Percentiles rank a stretch among this genome's conserved stretches.
These are phyloP conservation scores for Cheirogaleus major DNA, from an alignment of 2,797 vertebrate genomes.

Conservation along the genomic window DNA sequence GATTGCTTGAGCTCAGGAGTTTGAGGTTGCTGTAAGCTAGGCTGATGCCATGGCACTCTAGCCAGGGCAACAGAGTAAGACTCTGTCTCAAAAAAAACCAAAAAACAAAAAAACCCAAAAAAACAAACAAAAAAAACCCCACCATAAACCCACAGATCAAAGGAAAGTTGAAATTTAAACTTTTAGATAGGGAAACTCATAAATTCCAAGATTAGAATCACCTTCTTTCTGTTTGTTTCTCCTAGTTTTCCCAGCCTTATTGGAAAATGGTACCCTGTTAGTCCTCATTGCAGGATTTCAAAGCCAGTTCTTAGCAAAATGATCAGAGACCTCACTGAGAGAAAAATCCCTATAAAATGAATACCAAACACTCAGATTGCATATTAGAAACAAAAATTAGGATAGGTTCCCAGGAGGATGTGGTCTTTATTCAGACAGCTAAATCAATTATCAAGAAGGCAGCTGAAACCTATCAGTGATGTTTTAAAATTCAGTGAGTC, in stretches of 20 bases:
- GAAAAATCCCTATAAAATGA: neutral
- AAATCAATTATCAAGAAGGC: neutral
- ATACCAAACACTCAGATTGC: neutral
- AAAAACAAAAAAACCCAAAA: no score
- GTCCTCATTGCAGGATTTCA: neutral
- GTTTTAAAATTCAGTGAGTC: neutral
- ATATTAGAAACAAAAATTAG: neutral
- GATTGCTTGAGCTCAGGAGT: no score
- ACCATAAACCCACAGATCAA: slow-evolving; percentile 56
- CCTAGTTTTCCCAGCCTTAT: neutral
- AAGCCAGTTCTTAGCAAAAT: slow-evolving; percentile 30
- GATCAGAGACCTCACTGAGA: neutral
- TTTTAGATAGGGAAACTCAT: slow-evolving; percentile 51
- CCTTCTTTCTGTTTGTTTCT: slow-evolving; percentile 16
- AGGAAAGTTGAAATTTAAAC: slow-evolving; percentile 47
- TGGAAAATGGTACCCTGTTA: neutral
- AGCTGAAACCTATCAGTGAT: neutral
- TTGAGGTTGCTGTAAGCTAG: no score
- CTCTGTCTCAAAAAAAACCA: no score
- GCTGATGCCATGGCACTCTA: no score
- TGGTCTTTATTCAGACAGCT: neutral
- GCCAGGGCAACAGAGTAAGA: no score
- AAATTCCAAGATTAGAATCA: slow-evolving; percentile 30
- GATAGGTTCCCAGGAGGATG: neutral
- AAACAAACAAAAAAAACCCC: neutral